Evolutionary conservation across 2,888 invertebrate species (phyloP).

Genomic region (Polydrusus tereticollis): DNA sequence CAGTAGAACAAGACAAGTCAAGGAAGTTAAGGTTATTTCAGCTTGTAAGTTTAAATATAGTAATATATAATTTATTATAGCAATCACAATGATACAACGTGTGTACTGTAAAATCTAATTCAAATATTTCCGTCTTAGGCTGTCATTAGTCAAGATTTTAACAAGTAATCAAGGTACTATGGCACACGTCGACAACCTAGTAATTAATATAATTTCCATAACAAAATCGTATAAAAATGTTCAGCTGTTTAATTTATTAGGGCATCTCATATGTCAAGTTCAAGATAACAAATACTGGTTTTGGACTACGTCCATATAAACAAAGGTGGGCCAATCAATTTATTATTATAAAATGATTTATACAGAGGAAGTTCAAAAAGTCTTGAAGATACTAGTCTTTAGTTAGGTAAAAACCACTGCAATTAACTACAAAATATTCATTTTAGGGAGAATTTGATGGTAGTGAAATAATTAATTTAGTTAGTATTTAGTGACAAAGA

Average conservation of each 20-base stretch:
- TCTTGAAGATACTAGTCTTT: no score
- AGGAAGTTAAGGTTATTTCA: no score
- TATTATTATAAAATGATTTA: background rate
- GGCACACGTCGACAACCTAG: background rate
- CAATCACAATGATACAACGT: background rate
- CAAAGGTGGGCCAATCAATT: slow-evolving; percentile 11
- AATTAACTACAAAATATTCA: no score
- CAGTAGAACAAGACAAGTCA: no score
- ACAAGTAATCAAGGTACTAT: background rate
- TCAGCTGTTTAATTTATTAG: background rate
- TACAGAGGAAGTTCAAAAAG: background rate
- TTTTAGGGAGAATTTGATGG: no score
- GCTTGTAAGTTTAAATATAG: no score
- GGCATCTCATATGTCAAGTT: slow-evolving; percentile 12
- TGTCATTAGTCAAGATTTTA: background rate
- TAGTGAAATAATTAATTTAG: no score
- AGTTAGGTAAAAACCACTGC: no score
- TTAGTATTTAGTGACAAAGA: no score
- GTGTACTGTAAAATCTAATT: background rate
- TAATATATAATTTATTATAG: no score
- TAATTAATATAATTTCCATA: background rate
- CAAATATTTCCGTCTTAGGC: background rate
- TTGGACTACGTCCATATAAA: slow-evolving; percentile 10
- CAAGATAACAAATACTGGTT: slow-evolving; percentile 11
- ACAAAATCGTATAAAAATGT: background rate